Percentiles rank a stretch among this genome's conserved stretches.
These are phyloP conservation scores for Aricia agestis DNA, from an alignment of 1,140 invertebrate species.

Conservation along the genomic window DNA sequence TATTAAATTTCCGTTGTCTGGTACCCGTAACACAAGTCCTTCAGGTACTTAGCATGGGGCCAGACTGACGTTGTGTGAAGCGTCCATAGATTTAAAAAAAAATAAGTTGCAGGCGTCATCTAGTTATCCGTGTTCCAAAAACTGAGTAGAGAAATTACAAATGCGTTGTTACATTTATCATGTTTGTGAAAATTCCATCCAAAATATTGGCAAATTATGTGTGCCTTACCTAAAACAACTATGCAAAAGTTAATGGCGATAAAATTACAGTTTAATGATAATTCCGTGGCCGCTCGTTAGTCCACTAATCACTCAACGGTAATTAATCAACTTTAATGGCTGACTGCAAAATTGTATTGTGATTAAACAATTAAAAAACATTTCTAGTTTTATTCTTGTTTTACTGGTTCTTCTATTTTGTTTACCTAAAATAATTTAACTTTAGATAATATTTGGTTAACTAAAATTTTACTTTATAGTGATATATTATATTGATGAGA, in stretches of 20 bases:
- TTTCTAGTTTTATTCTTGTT: slow-evolving; percentile 1
- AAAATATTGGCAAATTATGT: background rate
- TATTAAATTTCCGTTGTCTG: no score
- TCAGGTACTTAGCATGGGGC: no score
- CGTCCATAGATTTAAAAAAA: no score
- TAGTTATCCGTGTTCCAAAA: no score
- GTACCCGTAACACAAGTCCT: no score
- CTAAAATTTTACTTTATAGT: no score
- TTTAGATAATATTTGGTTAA: background rate
- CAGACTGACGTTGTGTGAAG: no score
- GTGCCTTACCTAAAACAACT: background rate
- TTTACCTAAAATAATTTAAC: background rate
- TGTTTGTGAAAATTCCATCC: background rate
- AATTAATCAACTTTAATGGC: slow-evolving; percentile 18
- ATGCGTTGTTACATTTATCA: background rate
- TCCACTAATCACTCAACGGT: slow-evolving; percentile 16
- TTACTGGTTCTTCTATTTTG: background rate
- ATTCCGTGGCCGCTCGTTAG: slow-evolving; percentile 12
- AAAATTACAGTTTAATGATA: slow-evolving; percentile 20
- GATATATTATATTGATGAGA: no score
- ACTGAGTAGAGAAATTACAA: no score
- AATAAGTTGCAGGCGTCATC: no score
- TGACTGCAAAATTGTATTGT: slow-evolving; percentile 16
- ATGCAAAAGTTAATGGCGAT: slow-evolving; percentile 13
- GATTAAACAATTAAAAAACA: background rate